Evolutionary conservation across 1,140 invertebrate genomes (phyloP).

Genomic region (Phymorhynchus buccinoides): DNA sequence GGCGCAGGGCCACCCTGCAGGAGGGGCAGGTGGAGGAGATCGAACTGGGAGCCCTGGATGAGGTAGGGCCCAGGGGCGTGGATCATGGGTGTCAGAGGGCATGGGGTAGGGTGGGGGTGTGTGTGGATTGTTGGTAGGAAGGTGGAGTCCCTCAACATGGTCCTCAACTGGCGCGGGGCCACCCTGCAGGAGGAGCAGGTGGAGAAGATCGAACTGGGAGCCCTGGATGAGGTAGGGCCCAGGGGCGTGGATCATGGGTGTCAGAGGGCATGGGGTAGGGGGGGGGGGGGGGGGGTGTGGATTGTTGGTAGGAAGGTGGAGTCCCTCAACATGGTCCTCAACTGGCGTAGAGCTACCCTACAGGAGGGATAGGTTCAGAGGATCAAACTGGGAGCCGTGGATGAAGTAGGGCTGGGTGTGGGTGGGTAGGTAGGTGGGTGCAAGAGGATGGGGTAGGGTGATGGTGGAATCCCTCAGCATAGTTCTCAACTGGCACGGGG

Average conservation of each 20-base stretch:
- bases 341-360: slow-evolving; percentile 78
- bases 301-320: slow-evolving; percentile 79
- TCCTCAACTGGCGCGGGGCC: slow-evolving; percentile 80
- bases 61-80: slow-evolving; percentile 75
- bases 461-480: too few species aligned
- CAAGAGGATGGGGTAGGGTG: too few species aligned
- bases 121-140: slow-evolving; percentile 78
- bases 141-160: slow-evolving; percentile 78
- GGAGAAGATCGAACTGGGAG: slow-evolving; percentile 78
- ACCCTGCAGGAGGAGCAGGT: slow-evolving; percentile 76
- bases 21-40: slow-evolving; percentile 78
- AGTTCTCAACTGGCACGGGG: slow-evolving; percentile 80
- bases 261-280: slow-evolving; percentile 79
- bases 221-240: slow-evolving; percentile 78
- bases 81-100: neutral
- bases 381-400: slow-evolving; percentile 78
- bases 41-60: slow-evolving; percentile 78
- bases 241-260: slow-evolving; percentile 75
- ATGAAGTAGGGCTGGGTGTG: slow-evolving; percentile 74
- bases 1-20: slow-evolving; percentile 77
- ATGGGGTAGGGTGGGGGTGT: too few species aligned
- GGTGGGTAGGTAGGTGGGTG: too few species aligned
- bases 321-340: slow-evolving; percentile 79
- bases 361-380: slow-evolving; percentile 77
- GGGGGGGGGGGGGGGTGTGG: slow-evolving; percentile 77